A percentile compares a stretch with the other conserved stretches of the same genome.
These are phyloP conservation scores for Aegithalos caudatus DNA, from an alignment of 2,113 vertebrate species.

Conservation along the genomic window DNA sequence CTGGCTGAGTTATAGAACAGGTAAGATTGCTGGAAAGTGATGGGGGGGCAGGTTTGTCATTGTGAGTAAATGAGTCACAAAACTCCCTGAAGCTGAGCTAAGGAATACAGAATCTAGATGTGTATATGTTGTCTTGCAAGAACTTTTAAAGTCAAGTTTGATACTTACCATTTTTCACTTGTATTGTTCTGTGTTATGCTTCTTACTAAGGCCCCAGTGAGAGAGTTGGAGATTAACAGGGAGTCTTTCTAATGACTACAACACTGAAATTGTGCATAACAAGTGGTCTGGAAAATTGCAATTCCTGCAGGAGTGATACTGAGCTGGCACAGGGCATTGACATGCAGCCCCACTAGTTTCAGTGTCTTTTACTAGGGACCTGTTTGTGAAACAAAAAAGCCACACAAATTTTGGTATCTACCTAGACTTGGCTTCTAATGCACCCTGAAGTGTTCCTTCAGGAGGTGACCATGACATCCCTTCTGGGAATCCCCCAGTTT, in stretches of 20 bases:
- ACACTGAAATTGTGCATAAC: background rate
- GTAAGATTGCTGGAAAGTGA: background rate
- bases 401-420: background rate
- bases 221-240: background rate
- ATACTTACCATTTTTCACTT: background rate
- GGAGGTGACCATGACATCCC: background rate
- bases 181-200: background rate
- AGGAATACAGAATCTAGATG: background rate
- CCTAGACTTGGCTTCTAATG: background rate
- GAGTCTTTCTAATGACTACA: accelerated
- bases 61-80: background rate
- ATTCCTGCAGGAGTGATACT: background rate
- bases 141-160: background rate
- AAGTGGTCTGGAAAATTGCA: background rate
- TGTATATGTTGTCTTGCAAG: background rate
- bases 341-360: background rate
- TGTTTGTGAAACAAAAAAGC: background rate
- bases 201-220: background rate
- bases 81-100: background rate
- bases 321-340: background rate
- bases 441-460: background rate
- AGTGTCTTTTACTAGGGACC: background rate
- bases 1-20: background rate
- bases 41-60: background rate
- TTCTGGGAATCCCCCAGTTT: background rate